A percentile compares a stretch with the other conserved stretches of the same genome.
These are phyloP conservation scores for Macropodus opercularis DNA, from an alignment of 2,797 vertebrate species.

Conservation along the genomic window DNA sequence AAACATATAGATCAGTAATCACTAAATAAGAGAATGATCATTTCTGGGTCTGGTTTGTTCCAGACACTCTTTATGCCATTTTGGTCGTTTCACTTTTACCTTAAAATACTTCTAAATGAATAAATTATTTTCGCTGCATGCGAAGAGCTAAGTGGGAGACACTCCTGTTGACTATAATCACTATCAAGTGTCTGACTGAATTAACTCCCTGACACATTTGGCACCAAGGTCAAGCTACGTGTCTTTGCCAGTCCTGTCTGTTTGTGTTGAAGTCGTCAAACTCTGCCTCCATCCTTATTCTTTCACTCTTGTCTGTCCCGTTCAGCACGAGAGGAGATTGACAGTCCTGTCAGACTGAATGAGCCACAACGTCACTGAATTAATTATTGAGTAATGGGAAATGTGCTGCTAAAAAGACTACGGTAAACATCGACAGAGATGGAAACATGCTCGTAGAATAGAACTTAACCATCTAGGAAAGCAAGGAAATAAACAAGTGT, in stretches of 20 bases:
- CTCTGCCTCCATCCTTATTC: conserved; percentile 15
- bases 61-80: no score
- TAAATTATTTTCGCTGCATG: no score
- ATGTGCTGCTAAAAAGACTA: no score
- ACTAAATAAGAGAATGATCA: no score
- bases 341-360: conserved; percentile 54
- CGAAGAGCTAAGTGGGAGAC: no score
- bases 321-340: conserved; percentile 41
- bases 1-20: conserved; percentile 33
- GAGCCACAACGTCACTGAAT: conserved; percentile 36
- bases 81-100: no score
- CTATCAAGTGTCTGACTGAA: conserved; percentile 23
- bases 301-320: conserved; percentile 34
- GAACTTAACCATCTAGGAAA: not conserved
- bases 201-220: conserved; percentile 22
- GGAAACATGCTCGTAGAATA: not conserved
- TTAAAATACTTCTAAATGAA: no score
- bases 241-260: conserved; percentile 5
- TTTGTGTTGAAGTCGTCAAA: conserved; percentile 43
- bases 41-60: no score
- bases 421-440: conserved; percentile 21
- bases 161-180: no score
- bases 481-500: not conserved
- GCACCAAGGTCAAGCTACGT: conserved; percentile 40
- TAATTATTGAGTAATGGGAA: conserved; percentile 54